Percentiles rank a stretch among this genome's conserved stretches.
phyloP scores from a whole-genome alignment of 2,888 invertebrate genomes.

The Harmothoe impar region DNA sequence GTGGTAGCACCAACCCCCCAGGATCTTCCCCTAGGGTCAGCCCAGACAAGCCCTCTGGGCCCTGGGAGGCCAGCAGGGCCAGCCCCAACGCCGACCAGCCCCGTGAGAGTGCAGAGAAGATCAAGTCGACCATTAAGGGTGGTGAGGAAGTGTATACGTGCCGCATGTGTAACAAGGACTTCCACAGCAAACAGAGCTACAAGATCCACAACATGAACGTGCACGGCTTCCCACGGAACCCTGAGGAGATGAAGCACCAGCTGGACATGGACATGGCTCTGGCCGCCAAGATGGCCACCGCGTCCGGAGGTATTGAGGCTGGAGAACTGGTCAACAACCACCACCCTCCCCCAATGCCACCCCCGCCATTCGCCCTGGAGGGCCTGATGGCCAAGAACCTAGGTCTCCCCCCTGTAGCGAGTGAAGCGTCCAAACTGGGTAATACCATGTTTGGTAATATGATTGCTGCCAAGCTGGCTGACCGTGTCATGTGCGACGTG shows the following conservation, averaged over 20 bases:
- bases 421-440: slow-evolving; percentile 53
- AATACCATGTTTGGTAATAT: slow-evolving; percentile 81
- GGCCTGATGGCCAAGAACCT: slow-evolving; percentile 63
- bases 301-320: slow-evolving; percentile 51
- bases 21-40: background rate
- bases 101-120: slow-evolving; percentile 50
- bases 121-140: slow-evolving; percentile 49
- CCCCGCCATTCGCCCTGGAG: slow-evolving; percentile 50
- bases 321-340: slow-evolving; percentile 50
- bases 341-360: slow-evolving; percentile 53
- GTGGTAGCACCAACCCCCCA: background rate
- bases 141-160: slow-evolving; percentile 65
- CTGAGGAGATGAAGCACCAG: slow-evolving; percentile 15
- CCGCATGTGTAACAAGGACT: slow-evolving; percentile 88
- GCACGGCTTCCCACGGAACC: slow-evolving; percentile 73
- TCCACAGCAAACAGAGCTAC: slow-evolving; percentile 92
- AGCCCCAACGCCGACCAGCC: slow-evolving; percentile 57
- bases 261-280: slow-evolving; percentile 57
- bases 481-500: slow-evolving; percentile 90
- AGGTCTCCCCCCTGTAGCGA: background rate
- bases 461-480: slow-evolving; percentile 83
- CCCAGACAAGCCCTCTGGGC: slow-evolving; percentile 34
- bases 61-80: slow-evolving; percentile 55
- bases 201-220: slow-evolving; percentile 79
- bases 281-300: slow-evolving; percentile 51